Base-by-base conservation (phyloP, 2,888 invertebrate genomes). In the Xanthorhoe spadicearia region DNA sequence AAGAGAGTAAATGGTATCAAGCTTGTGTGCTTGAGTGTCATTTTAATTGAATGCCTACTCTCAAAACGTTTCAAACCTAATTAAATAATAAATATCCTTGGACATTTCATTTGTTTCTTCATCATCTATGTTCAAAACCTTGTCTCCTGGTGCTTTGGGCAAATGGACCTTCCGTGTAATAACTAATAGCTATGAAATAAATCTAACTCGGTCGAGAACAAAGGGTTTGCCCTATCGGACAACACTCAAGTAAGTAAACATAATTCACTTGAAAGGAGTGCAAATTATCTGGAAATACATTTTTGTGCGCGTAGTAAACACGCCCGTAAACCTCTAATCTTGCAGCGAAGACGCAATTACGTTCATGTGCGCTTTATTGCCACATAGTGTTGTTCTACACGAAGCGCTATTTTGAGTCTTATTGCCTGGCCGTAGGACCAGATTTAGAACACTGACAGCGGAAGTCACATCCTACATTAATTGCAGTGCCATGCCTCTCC, bases 241-340 rank as follows among this genome's bases (percentile, higher is more conserved):
- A 48, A 15, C 48, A 46, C 17, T 6, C 48, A 4, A 13, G 10
- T n/a, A n/a, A 43, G 13, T 48, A 15, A 15, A 15, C 17, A 48
- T 48, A 43, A 43, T 55, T 50, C 35, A 19, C 23, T 51, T 50
- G 54, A 56, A 18, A 43, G 9, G 51, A 32, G 53, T 49, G 54
- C 46, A 64, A 54, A 19, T 55, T 56, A 63, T 52, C 62, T 13
- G 18, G 38, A 63, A 61, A 50, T 54, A 60, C 35, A 61, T 52
- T 64, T 54, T 50, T 43, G 51, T 53, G 60, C 64, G 57, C 64
- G 66, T 70, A 69, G 71, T 68, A 69, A 69, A 68, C 64, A 70
- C 61, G 66, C 67, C 69, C 59, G 70, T 69, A 69, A 71, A 69
- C 66, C 70, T 68, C 68, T 70, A 73, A 70, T 73, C 73, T 70